Evolutionary conservation across 2,113 vertebrate genomes (phyloP), one percentile per base, ranked within the genome.

Genomic region (Gavia stellata): DNA sequence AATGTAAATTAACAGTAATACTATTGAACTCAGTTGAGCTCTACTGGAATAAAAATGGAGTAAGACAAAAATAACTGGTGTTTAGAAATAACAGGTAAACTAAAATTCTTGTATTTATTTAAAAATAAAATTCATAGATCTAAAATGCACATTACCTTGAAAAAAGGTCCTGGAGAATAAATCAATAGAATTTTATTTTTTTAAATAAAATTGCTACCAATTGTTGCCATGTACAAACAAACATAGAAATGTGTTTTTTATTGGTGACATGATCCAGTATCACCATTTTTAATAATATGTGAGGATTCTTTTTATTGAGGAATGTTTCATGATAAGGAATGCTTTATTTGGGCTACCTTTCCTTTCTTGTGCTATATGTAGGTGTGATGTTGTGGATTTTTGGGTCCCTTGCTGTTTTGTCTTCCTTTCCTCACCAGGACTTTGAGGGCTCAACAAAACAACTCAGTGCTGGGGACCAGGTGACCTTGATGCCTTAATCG

Each of bases 91-190:
- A 65, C 12, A 65, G 33, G 24, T 78, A 82, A 40, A 38, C 7
- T 15, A 31, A 40, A 72, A 42, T 31, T 55, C 17, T 25, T 45
- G 10, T 67, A 19, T 44, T 52, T 62, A 33, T 58, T 38, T 61
- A 26, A 70, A 62, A 68, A 38, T 52, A 75, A 70, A 86, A 59
- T 40, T 38, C 5, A 20, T 71, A 53, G 21, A 29, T 58, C 18
- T 83, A n/a, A 73, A 62, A 67, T 45, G 10, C 1, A 0, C 1
- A 0, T 65, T 59, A n/a, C 40, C 34, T 45, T 74, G 38, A 45
- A 26, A 67, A 61, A 63, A 58, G 9, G 15, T 45, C 19, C 25
- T 84, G 25, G 34, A 80, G 11, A 21, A 34, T 23, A 40, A 45
- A 56, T 73, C 17, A 53, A 16, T 42, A 47, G 10, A 26, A 15